Evolutionary conservation across 2,113 vertebrate genomes (phyloP), one percentile per base, ranked within the genome.

Genomic region (Sterrhoptilus dennistouni): DNA sequence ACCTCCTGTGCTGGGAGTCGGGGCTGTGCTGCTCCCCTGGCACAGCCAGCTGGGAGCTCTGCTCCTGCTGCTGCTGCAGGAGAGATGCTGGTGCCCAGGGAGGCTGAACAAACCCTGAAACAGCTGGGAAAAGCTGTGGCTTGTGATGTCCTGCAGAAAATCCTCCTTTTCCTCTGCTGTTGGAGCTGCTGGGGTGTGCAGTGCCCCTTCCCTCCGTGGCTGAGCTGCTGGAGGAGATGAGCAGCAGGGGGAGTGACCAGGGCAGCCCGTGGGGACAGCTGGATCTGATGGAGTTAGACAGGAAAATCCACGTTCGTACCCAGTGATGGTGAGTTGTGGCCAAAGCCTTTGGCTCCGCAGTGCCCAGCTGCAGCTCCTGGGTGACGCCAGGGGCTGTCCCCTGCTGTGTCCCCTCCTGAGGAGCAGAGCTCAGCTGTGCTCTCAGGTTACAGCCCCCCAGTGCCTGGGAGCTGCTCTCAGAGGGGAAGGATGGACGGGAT

Each of bases 251-350:
- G 18, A 44, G 53, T 1, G 7, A 11, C 18, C 3, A 5, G 75
- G 24, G 63, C 68, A 52, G 78, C 19, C 57, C 25, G 10, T 0
- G 5, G 4, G n/a, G 16, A 9, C 25, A 11, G 15, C 6, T 8
- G 9, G 20, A 18, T 13, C 49, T 38, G 49, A 9, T 19, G 59
- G 59, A 28, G 20, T 17, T 1, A 14, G 31, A 7, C 61, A n/a
- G 8, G 1, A 5, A 57, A 57, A 19, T 20, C 50, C 36, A 0
- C 0, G 11, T 57, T 61, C 35, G 56, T 7, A 0, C 31, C 27
- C 18, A 0, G 2, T 4, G 52, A 1, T 6, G 27, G 28, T 0
- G 4, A n/a, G 54, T 8, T 19, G 29, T 47, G 61, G 60, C 75
- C 38, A 53, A 40, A 52, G 15, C 49, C 50, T 40, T 14, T 9